A percentile compares a stretch with the other conserved stretches of the same genome.
phyloP scores from a whole-genome alignment of 2,888 invertebrate genomes.

The Margaritifera margaritifera region DNA sequence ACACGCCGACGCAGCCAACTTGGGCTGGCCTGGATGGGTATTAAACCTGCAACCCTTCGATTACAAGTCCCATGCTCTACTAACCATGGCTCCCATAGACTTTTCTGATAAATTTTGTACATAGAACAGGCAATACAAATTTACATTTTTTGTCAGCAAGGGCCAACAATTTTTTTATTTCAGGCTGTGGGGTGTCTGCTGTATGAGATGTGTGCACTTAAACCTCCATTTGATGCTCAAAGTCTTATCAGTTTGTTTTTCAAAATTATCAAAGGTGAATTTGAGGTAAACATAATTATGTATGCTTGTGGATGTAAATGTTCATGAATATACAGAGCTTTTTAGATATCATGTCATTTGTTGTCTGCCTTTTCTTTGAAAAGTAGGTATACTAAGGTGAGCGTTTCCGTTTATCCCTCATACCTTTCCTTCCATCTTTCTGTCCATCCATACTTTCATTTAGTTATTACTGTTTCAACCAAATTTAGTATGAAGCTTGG shows the following conservation, averaged over 20 bases:
- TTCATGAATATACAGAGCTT: background rate
- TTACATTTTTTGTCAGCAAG: no score
- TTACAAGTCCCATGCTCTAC: no score
- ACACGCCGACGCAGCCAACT: no score
- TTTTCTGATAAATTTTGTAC: no score
- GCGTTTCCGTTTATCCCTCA: background rate
- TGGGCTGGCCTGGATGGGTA: no score
- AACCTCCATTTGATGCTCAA: conserved; percentile 68
- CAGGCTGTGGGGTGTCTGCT: conserved; percentile 70
- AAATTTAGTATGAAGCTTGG: no score
- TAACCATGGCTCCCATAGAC: no score
- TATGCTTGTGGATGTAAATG: background rate
- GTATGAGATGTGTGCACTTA: conserved; percentile 68
- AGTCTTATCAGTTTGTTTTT: conserved; percentile 68
- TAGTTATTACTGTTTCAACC: no score
- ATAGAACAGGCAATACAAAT: no score
- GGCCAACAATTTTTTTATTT: background rate
- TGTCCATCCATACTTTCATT: no score
- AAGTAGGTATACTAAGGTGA: background rate
- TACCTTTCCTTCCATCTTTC: background rate
- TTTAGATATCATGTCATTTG: background rate
- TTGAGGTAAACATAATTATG: conserved; percentile 47
- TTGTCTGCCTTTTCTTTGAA: background rate
- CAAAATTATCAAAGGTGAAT: conserved; percentile 69
- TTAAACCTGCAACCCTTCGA: no score